Conservation (phyloP, 2,888 invertebrate species). For the Didymodactylos carnosus region DNA sequence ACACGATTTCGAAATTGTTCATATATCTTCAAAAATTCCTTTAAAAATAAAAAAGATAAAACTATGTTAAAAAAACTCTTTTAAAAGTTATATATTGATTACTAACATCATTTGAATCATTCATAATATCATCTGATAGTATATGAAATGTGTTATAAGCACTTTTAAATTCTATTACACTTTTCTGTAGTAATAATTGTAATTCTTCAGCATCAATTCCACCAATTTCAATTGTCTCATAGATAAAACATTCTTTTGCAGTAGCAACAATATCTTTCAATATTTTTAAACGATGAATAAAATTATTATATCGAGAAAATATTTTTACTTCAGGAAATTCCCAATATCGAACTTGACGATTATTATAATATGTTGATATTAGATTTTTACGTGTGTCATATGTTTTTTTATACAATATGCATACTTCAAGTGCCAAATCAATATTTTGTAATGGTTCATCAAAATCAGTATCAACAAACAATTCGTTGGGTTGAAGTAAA, state of each 20-base stretch:
- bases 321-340: slow-evolving; percentile 38
- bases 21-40: not conserved
- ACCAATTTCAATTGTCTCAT: not conserved
- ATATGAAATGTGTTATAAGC: not conserved
- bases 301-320: not conserved
- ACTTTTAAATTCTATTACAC: not conserved
- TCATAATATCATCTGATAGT: not conserved
- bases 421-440: slow-evolving; percentile 24
- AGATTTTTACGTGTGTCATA: slow-evolving; percentile 30
- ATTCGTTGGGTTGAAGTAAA: slow-evolving; percentile 51
- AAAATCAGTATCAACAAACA: slow-evolving; percentile 73
- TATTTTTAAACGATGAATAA: not conserved
- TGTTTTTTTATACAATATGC: slow-evolving; percentile 25
- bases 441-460: slow-evolving; percentile 73
- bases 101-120: not conserved
- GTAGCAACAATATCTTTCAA: not conserved
- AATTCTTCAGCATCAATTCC: not conserved
- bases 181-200: not conserved
- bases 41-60: too few species aligned
- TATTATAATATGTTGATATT: slow-evolving; percentile 29
- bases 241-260: not conserved
- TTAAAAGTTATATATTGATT: too few species aligned
- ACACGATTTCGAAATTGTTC: not conserved
- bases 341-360: slow-evolving; percentile 33
- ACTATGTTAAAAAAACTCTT: too few species aligned